Evolutionary conservation across 2,888 invertebrate species (phyloP), one percentile per base, ranked within the genome.

Genomic region (Phortica okadai): DNA sequence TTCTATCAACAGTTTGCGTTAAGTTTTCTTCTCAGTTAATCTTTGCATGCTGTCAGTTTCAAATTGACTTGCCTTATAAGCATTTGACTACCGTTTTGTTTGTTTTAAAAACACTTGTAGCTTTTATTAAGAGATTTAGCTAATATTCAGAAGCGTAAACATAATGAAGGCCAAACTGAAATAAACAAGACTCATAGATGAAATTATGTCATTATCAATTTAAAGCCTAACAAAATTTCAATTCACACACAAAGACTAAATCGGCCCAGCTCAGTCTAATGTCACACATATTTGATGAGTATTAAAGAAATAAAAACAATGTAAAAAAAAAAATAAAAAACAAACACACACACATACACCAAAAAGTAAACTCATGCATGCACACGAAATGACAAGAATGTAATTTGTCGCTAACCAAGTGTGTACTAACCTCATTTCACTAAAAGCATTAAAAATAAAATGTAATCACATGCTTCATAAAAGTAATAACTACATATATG

Each of bases 391-490:
- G 54, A 44, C 75, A 69, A 54, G 75, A 75, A 83, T 86, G 84
- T 86, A 87, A 86, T 86, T 86, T 88, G 88, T 87, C 85, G 85
- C 85, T 86, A 86, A 88, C 85, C 85, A 86, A 86, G 85, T 86
- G 85, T 88, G 86, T 85, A 88, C 85, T 86, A 86, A 86, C 85
- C 85, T 86, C 85, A 88, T 86, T 86, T 85, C 84, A 85, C 85
- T 85, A 85, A 85, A 85, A 85, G 88, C 85, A 88, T 85, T 85
- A 85, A 85, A 85, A 85, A 85, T 85, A 85, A 85, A 85, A 85
- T 88, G 87, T 85, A 85, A 85, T 85, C 85, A 88, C 85, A 85
- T 86, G 85, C 85, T 87, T 86, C 88, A 88, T 88, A 86, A 88
- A 88, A 86, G 86, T 88, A 88, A 88, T 87, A 86, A 88, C 88